Evolutionary conservation across 1,140 invertebrate species (phyloP).

Genomic region (Heliconius eleuchia): DNA sequence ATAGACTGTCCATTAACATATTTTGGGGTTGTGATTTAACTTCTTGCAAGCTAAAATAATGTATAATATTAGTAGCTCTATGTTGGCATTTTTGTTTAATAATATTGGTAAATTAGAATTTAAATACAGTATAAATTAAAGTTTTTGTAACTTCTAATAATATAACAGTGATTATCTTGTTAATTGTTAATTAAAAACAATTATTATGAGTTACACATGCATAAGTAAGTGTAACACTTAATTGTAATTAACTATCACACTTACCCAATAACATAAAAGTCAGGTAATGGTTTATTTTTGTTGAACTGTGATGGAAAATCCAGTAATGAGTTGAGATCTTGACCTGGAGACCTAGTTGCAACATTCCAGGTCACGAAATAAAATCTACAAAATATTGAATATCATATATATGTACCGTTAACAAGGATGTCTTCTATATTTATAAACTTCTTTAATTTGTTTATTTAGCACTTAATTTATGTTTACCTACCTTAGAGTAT

Average conservation of each 20-base stretch:
- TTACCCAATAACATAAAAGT: constrained; percentile 92
- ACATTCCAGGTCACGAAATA: constrained; percentile 94
- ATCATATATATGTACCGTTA: neutral
- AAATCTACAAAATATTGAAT: constrained; percentile 76
- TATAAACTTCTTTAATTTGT: neutral
- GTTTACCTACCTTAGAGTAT: constrained; percentile 58
- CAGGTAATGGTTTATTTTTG: constrained; percentile 84
- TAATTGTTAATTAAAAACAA: neutral
- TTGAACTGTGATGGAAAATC: constrained; percentile 83
- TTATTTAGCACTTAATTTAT: constrained; percentile 1
- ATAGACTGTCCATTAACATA: constrained; percentile 89
- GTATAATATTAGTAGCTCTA: neutral
- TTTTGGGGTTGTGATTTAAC: constrained; percentile 94
- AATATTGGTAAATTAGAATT: neutral
- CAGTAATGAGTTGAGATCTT: constrained; percentile 86
- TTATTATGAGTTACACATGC: no score
- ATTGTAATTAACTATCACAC: constrained; percentile 26
- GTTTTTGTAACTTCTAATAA: neutral
- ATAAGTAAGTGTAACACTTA: no score
- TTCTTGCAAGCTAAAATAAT: constrained; percentile 89
- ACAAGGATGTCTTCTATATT: neutral
- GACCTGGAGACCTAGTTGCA: constrained; percentile 87
- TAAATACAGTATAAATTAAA: neutral
- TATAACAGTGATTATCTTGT: neutral
- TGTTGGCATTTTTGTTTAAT: neutral